phyloP scores from a whole-genome alignment of 2,113 vertebrate species.

The Brachyistius frenatus region DNA sequence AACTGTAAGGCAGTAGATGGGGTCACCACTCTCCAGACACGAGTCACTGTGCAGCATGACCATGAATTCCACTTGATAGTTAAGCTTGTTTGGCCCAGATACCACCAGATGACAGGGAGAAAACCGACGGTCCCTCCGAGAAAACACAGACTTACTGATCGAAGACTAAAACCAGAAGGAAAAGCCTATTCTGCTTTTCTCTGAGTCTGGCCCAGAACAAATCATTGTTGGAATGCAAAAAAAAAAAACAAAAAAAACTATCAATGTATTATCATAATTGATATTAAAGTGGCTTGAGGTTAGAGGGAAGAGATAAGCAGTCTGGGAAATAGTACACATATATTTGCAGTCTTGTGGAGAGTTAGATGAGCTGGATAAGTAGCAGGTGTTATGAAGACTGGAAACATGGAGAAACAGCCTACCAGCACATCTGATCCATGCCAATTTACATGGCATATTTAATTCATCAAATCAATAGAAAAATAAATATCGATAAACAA shows the following conservation, averaged over 20 bases:
- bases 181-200: not conserved
- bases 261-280: not conserved
- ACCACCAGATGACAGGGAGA: not conserved
- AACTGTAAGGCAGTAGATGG: not conserved
- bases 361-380: no score
- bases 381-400: no score
- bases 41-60: slow-evolving; percentile 4
- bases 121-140: slow-evolving; percentile 9
- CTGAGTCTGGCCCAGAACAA: not conserved
- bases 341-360: no score
- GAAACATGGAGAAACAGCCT: no score
- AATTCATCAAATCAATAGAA: no score
- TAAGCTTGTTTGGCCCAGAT: slow-evolving; percentile 28
- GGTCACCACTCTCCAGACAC: not conserved
- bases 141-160: slow-evolving; percentile 12
- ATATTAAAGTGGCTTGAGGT: not conserved
- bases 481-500: no score
- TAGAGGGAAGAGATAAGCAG: slow-evolving; percentile 1
- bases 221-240: not conserved
- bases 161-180: not conserved
- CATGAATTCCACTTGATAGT: slow-evolving; percentile 24
- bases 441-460: no score
- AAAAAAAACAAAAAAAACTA: not conserved
- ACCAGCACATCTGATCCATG: no score
- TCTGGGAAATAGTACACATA: no score